phyloP scores from a whole-genome alignment of 2,888 invertebrate species.

The Drosophila silvestris region DNA sequence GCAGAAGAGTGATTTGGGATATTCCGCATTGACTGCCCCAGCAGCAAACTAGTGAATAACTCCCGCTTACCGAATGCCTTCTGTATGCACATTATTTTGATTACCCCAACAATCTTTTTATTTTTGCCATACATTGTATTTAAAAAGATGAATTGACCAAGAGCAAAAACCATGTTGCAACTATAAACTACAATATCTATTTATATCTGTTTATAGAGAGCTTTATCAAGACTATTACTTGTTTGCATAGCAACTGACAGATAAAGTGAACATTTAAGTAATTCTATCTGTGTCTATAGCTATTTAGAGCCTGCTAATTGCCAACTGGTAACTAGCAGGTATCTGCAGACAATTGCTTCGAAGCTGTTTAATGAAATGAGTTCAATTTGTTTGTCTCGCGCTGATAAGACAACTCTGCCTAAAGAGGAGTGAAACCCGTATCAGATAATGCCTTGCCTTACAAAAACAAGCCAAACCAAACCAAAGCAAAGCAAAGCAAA shows the following conservation, averaged over 20 bases:
- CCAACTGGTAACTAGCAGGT: slow-evolving; percentile 9
- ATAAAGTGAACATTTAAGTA: slow-evolving; percentile 48
- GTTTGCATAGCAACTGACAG: background rate
- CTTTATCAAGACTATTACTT: background rate
- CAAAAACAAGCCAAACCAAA: slow-evolving; percentile 8
- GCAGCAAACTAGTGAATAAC: background rate
- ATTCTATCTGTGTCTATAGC: slow-evolving; percentile 26
- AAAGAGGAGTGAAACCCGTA: background rate
- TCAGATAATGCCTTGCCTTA: slow-evolving; percentile 42
- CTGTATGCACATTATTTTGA: background rate
- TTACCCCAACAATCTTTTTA: background rate
- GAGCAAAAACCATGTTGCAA: background rate
- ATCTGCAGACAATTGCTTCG: slow-evolving; percentile 57
- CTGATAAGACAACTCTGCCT: slow-evolving; percentile 60
- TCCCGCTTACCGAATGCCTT: background rate
- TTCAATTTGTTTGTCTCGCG: slow-evolving; percentile 70
- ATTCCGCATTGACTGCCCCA: background rate
- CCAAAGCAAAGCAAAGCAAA: slow-evolving; percentile 16
- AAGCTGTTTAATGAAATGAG: slow-evolving; percentile 76
- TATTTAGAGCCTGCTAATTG: slow-evolving; percentile 4
- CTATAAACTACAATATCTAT: background rate
- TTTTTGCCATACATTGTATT: background rate
- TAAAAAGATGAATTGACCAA: too few species aligned
- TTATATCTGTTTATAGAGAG: background rate
- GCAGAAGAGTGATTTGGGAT: background rate